Conservation (phyloP, 1,140 invertebrate genomes). For the Apis florea region DNA sequence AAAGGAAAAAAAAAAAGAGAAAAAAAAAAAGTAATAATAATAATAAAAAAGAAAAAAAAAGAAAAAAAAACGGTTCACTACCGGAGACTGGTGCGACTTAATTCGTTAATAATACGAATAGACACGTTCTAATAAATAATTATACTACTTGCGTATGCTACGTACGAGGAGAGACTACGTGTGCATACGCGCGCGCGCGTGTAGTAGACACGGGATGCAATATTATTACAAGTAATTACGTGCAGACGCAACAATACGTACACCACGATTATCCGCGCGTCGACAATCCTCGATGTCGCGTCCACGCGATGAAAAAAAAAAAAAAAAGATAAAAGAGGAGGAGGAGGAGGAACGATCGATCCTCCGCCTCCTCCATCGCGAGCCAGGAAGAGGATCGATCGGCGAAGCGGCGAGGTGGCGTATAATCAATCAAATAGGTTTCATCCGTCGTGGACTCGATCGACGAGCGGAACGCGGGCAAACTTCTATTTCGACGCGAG, state of each 20-base stretch:
- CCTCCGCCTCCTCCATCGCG: not conserved
- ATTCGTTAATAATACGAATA: constrained; percentile 43
- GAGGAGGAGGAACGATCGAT: not conserved
- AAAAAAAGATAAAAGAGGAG: no score
- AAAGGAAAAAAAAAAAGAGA: constrained; percentile 28
- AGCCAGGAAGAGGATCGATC: not conserved
- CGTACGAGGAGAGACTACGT: constrained; percentile 30
- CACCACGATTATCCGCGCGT: constrained; percentile 40
- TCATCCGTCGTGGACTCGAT: not conserved
- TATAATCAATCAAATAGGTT: not conserved
- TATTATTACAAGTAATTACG: constrained; percentile 49
- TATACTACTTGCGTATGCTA: constrained; percentile 30
- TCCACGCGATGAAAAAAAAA: not conserved
- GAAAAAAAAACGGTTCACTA: constrained; percentile 51
- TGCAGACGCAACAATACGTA: constrained; percentile 56
- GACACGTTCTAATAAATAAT: constrained; percentile 51
- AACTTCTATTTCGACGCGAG: constrained; percentile 51
- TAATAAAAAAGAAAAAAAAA: not conserved
- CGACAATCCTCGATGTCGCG: constrained; percentile 4
- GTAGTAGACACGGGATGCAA: no score
- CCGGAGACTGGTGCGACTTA: constrained; percentile 62
- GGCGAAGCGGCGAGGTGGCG: not conserved
- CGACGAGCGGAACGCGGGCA: constrained; percentile 8
- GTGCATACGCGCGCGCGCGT: no score
- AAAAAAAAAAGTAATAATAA: not conserved